phyloP scores from a whole-genome alignment of 2,797 vertebrate species.

The Micropoecilia bifurca region DNA sequence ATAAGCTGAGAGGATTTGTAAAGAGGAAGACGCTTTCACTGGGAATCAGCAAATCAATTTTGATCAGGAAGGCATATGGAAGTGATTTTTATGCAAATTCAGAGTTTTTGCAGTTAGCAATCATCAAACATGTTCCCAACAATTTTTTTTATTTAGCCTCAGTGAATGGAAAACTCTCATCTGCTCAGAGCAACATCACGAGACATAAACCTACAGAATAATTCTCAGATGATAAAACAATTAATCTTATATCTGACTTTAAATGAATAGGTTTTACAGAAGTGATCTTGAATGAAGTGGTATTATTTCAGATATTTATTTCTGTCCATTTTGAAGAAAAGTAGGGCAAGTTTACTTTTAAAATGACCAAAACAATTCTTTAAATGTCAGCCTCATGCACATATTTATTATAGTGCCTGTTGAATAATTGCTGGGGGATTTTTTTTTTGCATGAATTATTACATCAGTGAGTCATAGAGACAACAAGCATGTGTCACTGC shows the following conservation, averaged over 20 bases:
- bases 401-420: background rate
- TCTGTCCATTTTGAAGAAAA: background rate
- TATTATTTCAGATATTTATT: background rate
- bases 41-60: background rate
- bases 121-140: background rate
- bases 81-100: conserved; percentile 11
- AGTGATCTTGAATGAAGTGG: background rate
- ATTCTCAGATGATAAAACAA: conserved; percentile 20
- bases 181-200: background rate
- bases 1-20: background rate
- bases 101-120: background rate
- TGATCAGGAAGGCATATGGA: conserved; percentile 2
- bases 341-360: background rate
- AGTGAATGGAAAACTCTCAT: background rate
- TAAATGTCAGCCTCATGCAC: background rate
- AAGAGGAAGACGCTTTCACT: background rate
- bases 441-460: background rate
- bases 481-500: background rate
- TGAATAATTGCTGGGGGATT: background rate
- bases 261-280: background rate
- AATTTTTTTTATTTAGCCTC: background rate
- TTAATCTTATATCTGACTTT: conserved; percentile 19
- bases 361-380: background rate
- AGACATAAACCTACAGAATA: background rate
- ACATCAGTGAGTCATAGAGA: background rate